Evolutionary conservation across 1,140 invertebrate genomes (phyloP), one percentile per base, ranked within the genome.

Genomic region (Dolichoris vasculosae): DNA sequence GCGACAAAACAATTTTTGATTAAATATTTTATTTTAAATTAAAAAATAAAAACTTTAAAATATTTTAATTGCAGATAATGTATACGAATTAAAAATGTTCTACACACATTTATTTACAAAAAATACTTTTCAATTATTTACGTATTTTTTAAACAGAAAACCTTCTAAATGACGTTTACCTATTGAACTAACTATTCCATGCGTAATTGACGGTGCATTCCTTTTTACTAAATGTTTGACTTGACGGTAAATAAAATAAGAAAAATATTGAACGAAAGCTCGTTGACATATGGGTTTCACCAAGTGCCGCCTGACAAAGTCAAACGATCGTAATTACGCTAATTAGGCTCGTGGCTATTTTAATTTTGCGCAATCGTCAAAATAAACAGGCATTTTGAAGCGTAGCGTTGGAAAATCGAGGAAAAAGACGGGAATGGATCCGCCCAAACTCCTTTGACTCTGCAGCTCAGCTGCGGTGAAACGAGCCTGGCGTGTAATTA

Each of bases 291-390:
- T 40, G 17, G 67, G 15, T 38, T 38, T 38, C 35, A 32, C 26
- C 40, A 35, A 48, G 40, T 30, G n/a, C 73, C 1, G 32, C 38
- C 20, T 32, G 32, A 83, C 73, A 77, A 64, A 82, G 79, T 84
- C 79, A 86, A 83, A 84, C 63, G 80, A 7, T 51, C 38, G 46
- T 83, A 80, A 85, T 85, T 85, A 85, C 64, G 32, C 35, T 80
- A 80, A 85, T 85, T 85, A 80, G 46, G 67, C 32, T 77, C 1
- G 71, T 26, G 67, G 11, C 80, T 67, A 48, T 83, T 83, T 82
- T 85, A 80, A 75, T 75, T 83, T 59, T 32, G 75, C 51, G 30
- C 43, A 84, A 84, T 79, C 76, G 64, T 71, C 75, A 84, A 84
- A 84, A 84, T 55, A 84, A 84, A 84, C 76, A 84, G 30, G n/a